Base-by-base conservation (phyloP, 2,797 vertebrate genomes). In the Microchirus variegatus region DNA sequence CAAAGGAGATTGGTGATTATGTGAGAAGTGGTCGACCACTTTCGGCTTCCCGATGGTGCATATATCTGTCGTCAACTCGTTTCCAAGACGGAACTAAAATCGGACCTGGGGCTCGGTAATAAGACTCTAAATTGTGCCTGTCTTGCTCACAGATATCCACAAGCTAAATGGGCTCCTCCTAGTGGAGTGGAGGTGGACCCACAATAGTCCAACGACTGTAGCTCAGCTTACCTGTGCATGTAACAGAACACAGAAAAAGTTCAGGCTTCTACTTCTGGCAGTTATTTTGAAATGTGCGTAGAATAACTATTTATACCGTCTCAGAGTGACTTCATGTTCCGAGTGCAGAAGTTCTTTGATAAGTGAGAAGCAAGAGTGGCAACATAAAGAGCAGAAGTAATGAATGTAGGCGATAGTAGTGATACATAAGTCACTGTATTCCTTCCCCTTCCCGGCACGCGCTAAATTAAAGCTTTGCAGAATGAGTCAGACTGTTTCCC, bases 391-490 rank as follows among this genome's bases (percentile, higher is more conserved):
- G 44, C 26, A 54, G 13, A 17, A 67, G 3, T 36, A 58, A 49
- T 0, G 2, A 44, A 49, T 15, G 54, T 38, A 50, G 45, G 31
- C 35, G 31, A 38, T 60, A n/a, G 61, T 51, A 68, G 14, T 38
- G 65, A 9, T 18, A 22, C 9, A 2, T 10, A 37, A 31, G 46
- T 31, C 31, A 31, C 31, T 31, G 7, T 8, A 31, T 31, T 31
- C 31, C 31, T 17, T 40, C 1, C 31, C 36, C 54, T 49, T 53
- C 26, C 36, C 46, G 45, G 9, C 0, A 1, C 52, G 47, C 19
- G 49, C 44, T 66, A 63, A 65, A 61, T 53, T 49, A 47, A 73
- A 54, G 31, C 22, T 19, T 40, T 52, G 68, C 55, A 60, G 26
- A 45, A 50, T 63, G 63, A 77, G 37, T 73, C 57, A 63, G 31